Base-by-base conservation (phyloP, 2,888 invertebrate genomes). In the Conus canariensis region DNA sequence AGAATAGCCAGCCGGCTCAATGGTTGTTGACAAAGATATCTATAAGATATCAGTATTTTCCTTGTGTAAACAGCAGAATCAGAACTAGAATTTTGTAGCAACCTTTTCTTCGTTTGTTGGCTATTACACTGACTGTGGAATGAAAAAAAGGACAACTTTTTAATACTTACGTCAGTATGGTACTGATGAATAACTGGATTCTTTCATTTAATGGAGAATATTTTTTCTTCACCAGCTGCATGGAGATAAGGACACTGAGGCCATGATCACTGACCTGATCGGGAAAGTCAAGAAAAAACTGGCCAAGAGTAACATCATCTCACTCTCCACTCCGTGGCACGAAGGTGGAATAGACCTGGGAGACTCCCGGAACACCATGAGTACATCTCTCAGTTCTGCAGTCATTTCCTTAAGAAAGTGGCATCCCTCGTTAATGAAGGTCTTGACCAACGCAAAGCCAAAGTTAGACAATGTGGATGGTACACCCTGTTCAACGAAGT, bases 401-500 rank as follows among this genome's bases (percentile, higher is more conserved):
- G 90, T 6, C 90, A 93, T 77, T 95, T 96, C 87, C 91, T 93
- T 0, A 64, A 82, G 2, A 93, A 94, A 60, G 92, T 95, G 19
- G 88, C 91, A 25, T 58, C 80, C 8, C 92, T 94, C 88, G 94
- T 95, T 56, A 88, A 93, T 9, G 67, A 90, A 19, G 95, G 93
- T 6, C 64, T 92, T 22, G 30, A 91, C 4, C 90, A 92, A n/a
- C 90, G 91, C 56, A 70, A 93, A 22, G 88, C 89, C 9, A 87
- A 87, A 56, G 94, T 95, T 10, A 91, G 92, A 74, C 90, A 87
- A 60, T 90, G 91, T 6, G 95, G 94, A 82, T 95, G 94, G 91
- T 95, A 94, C 91, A 93, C 93, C 10, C 92, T 92, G 45, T 94
- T 94, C 77, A 93, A 93, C 59, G 96, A 96, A 88, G 91, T 94